Base-by-base conservation (phyloP, 2,888 invertebrate species). In the Halictus quadricinctus region DNA sequence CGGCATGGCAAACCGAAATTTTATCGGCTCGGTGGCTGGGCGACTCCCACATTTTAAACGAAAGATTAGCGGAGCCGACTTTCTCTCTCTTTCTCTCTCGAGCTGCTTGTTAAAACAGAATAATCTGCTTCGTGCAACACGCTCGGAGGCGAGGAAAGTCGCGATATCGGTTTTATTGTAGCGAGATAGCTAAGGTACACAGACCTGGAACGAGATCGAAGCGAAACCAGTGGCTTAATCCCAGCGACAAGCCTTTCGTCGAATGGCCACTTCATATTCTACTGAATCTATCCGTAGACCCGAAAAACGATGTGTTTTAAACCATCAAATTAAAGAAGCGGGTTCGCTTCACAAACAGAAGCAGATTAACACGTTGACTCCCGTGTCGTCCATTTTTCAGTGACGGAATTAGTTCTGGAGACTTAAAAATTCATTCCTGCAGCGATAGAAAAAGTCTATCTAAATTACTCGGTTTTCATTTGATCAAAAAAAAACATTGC, bases 41-140 rank as follows among this genome's bases (percentile, higher is more conserved):
- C 29, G 41, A 66, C 82, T 29, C 81, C 81, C 81, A 81, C 80
- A 46, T 70, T 76, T 80, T 48, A n/a, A 43, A 29, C 29, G 8
- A 5, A 10, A 54, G 29, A 72, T 54, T 69, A 46, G 29, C 69
- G 13, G n/a, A 41, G 70, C 2, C 2, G 6, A 13, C 8, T 29
- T 18, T 41, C 41, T 21, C 21, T n/a, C 10, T 54, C 21, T 54
- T 10, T 41, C 41, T 21, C 21, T n/a, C 10, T 54, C 21, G 29
- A 29, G 29, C 43, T 46, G 75, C 58, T 75, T 25, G 75, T 60
- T 75, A 54, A 58, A 43, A 25, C 58, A 41, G 75, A 43, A 25
- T 58, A 58, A 75, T 72, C 72, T 46, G 46, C 25, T 46, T 15
- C 6, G 46, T 7, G n/a, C 2, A 48, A 72, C 29, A 50, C 10